Conservation (phyloP, 2,113 vertebrate species). For the Halichoeres trimaculatus region DNA sequence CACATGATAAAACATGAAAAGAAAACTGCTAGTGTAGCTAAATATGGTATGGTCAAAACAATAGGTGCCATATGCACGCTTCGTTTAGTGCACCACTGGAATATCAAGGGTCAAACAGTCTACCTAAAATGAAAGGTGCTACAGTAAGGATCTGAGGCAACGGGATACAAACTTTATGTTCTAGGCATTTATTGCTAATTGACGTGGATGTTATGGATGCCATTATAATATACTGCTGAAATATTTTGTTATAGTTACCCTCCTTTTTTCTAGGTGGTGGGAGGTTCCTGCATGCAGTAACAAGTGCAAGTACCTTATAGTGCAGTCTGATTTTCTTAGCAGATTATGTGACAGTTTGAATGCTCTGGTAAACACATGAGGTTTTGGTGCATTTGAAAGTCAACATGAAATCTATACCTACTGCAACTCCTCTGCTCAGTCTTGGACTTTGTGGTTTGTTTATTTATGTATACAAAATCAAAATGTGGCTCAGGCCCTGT, state of each 20-base stretch:
- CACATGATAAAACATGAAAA: neutral
- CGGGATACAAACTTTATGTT: too few relatives aligned
- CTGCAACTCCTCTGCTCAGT: neutral
- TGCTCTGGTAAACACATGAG: neutral
- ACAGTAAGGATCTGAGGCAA: too few relatives aligned
- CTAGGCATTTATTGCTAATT: too few relatives aligned
- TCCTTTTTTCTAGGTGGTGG: too few relatives aligned
- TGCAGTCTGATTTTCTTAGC: neutral
- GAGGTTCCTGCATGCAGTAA: too few relatives aligned
- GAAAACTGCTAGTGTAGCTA: too few relatives aligned
- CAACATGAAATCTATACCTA: neutral
- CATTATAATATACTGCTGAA: too few relatives aligned
- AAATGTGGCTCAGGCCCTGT: neutral
- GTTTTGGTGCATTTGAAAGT: neutral
- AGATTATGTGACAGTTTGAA: neutral
- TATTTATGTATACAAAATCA: neutral
- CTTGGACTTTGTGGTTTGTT: neutral
- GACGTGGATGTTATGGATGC: too few relatives aligned
- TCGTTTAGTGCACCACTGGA: neutral
- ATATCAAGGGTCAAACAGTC: neutral
- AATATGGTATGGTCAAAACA: too few relatives aligned
- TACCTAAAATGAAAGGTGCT: neutral
- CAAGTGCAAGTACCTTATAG: neutral
- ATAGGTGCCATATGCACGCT: too few relatives aligned
- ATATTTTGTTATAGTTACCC: too few relatives aligned